Base-by-base conservation (phyloP, 2,113 vertebrate species). In the Spheniscus mendiculus region DNA sequence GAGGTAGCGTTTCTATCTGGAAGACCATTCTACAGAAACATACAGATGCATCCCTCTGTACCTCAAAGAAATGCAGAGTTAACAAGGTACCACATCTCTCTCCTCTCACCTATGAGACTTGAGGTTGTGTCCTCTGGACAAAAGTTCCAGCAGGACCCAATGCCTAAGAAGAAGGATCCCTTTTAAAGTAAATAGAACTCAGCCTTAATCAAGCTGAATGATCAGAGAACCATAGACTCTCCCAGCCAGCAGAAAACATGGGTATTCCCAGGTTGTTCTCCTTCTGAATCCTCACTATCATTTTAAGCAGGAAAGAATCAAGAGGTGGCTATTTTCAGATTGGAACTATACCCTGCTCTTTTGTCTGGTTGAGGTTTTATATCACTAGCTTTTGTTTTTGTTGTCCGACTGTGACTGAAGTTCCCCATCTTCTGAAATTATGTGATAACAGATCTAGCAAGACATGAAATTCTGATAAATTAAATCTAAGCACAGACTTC, bases 401-500 rank as follows among this genome's bases (percentile, higher is more conserved):
- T 76, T 72, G 65, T 79, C 89, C 12, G 2, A 49, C 27, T 49
- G 61, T 77, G 70, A 42, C 47, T 71, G 32, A 89, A 87, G 40
- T 55, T 95, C 70, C 47, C 17, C 1, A 0, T 44, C 47, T 67
- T 73, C 61, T 29, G 27, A 72, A 94, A 96, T 2, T 59, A n/a
- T 58, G 71, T 53, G 32, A 15, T 67, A 92, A 73, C 38, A 88
- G 23, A 85, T 21, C 74, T 38, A 88, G 69, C 69, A 95, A 89
- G 83, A 67, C 38, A 36, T 27, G 83, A 93, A 83, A 93, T 71
- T 83, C 67, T 83, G 45, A 62, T 70, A 90, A 66, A 96, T 63
- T 80, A 67, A 52, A 83, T 27, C 62, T 52, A 81, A 83, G 67
- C 59, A 88, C 67, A 93, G 65, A 76, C 49, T 97, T 93, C 38